These are phyloP conservation scores for Donacobius atricapilla DNA, from an alignment of 2,113 vertebrate genomes.

Conservation along the genomic window DNA sequence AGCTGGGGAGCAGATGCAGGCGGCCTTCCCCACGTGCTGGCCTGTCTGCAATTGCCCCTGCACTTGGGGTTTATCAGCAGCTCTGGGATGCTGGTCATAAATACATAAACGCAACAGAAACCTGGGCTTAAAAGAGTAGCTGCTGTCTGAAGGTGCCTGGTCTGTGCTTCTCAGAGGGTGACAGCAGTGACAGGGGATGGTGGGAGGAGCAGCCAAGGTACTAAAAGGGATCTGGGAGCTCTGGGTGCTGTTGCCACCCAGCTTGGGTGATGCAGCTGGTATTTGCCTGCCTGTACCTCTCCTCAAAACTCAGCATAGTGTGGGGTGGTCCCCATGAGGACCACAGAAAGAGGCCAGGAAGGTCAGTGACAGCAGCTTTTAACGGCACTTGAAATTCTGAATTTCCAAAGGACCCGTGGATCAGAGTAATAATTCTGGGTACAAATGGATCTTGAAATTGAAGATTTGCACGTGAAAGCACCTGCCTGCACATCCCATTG, in stretches of 20 bases:
- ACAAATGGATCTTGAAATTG: background rate
- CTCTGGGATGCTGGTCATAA: background rate
- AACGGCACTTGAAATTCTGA: background rate
- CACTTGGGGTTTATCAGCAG: slow-evolving; percentile 23
- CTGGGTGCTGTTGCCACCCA: background rate
- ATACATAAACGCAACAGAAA: background rate
- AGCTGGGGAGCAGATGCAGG: slow-evolving; percentile 72
- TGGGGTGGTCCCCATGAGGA: fast-evolving
- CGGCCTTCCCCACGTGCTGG: background rate
- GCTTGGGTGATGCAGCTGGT: background rate
- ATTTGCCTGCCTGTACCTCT: background rate
- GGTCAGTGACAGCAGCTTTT: background rate
- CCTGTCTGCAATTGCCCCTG: background rate
- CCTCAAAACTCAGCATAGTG: background rate
- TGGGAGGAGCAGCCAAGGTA: background rate
- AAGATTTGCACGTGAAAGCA: background rate
- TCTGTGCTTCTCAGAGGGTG: background rate
- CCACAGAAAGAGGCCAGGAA: background rate
- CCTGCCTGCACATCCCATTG: background rate
- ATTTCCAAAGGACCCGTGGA: background rate
- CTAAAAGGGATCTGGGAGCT: background rate
- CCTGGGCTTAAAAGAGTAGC: background rate
- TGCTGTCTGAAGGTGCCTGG: background rate
- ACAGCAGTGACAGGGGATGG: background rate
- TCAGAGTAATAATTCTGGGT: background rate